Percentiles rank a stretch among this genome's conserved stretches.
phyloP scores from a whole-genome alignment of 2,888 invertebrate genomes.

The Trissonchulus latispiculum region DNA sequence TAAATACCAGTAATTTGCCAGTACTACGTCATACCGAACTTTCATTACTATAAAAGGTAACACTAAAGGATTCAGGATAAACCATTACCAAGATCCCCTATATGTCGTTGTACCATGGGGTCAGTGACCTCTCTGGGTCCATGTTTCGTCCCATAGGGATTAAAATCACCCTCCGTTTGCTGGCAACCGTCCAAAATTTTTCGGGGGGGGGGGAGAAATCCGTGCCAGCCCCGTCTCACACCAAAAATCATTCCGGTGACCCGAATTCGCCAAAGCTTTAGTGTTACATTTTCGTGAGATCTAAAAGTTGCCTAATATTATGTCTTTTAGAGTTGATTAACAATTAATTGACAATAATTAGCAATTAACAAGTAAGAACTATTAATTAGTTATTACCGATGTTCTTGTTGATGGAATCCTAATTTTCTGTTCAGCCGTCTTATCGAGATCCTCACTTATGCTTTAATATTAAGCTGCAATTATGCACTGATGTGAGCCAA shows the following conservation, averaged over 20 bases:
- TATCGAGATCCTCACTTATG: too few species aligned
- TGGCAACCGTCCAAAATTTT: neutral
- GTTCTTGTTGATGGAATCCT: too few species aligned
- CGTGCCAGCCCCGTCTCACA: neutral
- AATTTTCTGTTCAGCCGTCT: too few species aligned
- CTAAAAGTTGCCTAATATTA: neutral
- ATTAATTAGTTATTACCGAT: too few species aligned
- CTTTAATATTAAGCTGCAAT: too few species aligned
- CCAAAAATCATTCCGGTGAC: neutral
- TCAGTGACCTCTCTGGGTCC: neutral
- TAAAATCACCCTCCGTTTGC: neutral
- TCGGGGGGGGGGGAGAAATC: neutral
- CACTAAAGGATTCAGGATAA: too few species aligned
- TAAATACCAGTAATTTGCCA: too few species aligned
- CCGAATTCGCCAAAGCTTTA: neutral
- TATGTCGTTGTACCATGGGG: neutral
- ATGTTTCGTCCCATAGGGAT: neutral
- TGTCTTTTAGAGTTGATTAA: neutral
- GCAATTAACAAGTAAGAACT: too few species aligned
- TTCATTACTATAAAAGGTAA: too few species aligned
- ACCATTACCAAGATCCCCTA: neutral
- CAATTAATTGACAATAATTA: too few species aligned
- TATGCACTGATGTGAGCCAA: too few species aligned
- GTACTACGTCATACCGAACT: too few species aligned
- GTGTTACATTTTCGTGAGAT: neutral